Conservation (phyloP, 2,888 invertebrate species). For the Acanthoscelides obtectus region DNA sequence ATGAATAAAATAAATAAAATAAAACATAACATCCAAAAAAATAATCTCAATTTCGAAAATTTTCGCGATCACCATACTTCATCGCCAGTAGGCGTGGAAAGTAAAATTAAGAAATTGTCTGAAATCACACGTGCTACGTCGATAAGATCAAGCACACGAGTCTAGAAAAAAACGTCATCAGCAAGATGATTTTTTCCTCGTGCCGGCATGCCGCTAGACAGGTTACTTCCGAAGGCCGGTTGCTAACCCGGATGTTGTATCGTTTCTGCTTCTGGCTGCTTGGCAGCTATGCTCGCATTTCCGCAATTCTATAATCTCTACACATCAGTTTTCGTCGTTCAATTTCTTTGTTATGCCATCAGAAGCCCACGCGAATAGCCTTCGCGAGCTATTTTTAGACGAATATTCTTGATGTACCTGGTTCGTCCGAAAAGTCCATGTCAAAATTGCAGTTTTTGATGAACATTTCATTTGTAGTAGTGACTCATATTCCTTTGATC, state of each 20-base stretch:
- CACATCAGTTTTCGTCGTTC: neutral
- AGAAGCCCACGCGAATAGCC: neutral
- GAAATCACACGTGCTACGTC: neutral
- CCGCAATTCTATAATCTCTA: neutral
- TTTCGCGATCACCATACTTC: too few relatives aligned
- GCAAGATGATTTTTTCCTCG: neutral
- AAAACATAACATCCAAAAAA: too few relatives aligned
- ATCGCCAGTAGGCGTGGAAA: too few relatives aligned
- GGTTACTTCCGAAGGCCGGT: neutral
- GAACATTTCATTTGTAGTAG: too few relatives aligned
- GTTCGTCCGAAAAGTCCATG: neutral
- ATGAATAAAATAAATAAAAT: too few relatives aligned
- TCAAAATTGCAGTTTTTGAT: too few relatives aligned
- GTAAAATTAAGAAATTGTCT: too few relatives aligned
- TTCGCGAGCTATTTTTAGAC: neutral
- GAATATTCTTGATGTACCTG: neutral
- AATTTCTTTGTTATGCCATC: neutral
- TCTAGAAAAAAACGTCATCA: neutral
- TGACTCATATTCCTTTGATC: too few relatives aligned
- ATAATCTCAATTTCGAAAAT: too few relatives aligned
- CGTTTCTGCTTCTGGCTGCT: neutral
- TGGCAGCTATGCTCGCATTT: neutral
- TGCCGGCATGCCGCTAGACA: neutral
- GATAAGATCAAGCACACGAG: neutral
- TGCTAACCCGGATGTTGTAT: neutral